Evolutionary conservation across 2,797 vertebrate species (phyloP).

Genomic region (Arnoldichthys spilopterus): DNA sequence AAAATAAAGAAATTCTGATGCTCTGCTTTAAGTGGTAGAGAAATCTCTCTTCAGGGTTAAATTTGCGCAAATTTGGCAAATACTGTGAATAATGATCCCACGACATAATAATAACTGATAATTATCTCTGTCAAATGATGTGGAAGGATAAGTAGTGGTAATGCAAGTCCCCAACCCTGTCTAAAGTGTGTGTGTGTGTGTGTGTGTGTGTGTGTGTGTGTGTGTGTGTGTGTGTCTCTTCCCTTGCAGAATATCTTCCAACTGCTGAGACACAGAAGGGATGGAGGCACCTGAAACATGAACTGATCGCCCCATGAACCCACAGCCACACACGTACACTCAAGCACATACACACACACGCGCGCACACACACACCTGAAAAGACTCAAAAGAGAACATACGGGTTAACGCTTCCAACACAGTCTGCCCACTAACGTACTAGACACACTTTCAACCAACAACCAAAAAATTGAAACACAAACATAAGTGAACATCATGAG

Average conservation of each 20-base stretch:
- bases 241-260: conserved; percentile 93
- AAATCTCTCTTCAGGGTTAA: too few species aligned
- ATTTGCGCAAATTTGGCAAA: too few species aligned
- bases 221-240: conserved; percentile 9
- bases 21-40: too few species aligned
- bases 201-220: too few species aligned
- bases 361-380: conserved; percentile 46
- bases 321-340: conserved; percentile 27
- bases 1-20: too few species aligned
- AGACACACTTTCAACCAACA: conserved; percentile 52
- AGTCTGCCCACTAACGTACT: conserved; percentile 39
- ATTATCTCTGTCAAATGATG: too few species aligned
- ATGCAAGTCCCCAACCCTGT: too few species aligned
- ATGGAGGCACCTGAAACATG: conserved; percentile 86
- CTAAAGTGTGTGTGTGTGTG: too few species aligned
- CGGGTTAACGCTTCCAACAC: not conserved
- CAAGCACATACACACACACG: conserved; percentile 40
- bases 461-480: conserved; percentile 18
- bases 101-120: too few species aligned
- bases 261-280: conserved; percentile 91
- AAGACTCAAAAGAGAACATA: conserved; percentile 43
- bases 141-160: too few species aligned
- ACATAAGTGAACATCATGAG: conserved; percentile 16
- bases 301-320: conserved; percentile 74
- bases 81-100: too few species aligned